Base-by-base conservation (phyloP, 1,140 invertebrate genomes). In the Colletes gigas region DNA sequence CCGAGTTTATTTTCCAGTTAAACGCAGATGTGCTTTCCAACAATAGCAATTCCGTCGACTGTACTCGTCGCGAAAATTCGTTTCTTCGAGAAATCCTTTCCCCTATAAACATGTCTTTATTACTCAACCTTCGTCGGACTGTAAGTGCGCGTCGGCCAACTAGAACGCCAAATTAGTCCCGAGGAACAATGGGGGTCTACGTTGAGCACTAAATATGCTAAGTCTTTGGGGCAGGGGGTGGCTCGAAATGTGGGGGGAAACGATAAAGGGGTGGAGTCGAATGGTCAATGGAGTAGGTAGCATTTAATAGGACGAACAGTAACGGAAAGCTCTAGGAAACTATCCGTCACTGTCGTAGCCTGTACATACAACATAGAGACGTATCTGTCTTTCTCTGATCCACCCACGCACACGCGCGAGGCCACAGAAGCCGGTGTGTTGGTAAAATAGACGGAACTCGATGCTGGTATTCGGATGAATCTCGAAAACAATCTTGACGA, bases 321-420 rank as follows among this genome's bases (percentile, higher is more conserved):
- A 78, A 68, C 50, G 44, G 41, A 83, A 57, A 50, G 54, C 63
- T 78, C 52, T 50, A 76, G 66, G 21, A 74, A 52, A 72, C 68
- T 78, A 86, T 86, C 63, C 68, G 76, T 86, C 84, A 86, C 83
- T 44, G 85, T 80, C 85, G 44, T 65, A 15, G 17, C 52, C 47
- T 67, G 70, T 44, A 50, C 39, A 70, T 59, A 72, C 47, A 14
- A 63, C 47, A 66, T 12, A 50, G 50, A 60, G 39, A 67, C 15
- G 57, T 80, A 14, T 66, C 65, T 70, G 70, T 70, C 69, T 62
- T 78, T 74, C 66, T 80, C 66, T 19, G 14, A 15, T 21, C 17
- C 12, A 17, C 8, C 57, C 17, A 19, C 62, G 10, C 17, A 17
- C 39, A 47, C 4, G 19, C 3, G 4, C 60, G 0, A 21, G 14